Percentiles rank a stretch among this genome's conserved stretches.
Evolutionary conservation across 2,888 invertebrate species (phyloP).

Genomic region (Lepidochrysops patricia): DNA sequence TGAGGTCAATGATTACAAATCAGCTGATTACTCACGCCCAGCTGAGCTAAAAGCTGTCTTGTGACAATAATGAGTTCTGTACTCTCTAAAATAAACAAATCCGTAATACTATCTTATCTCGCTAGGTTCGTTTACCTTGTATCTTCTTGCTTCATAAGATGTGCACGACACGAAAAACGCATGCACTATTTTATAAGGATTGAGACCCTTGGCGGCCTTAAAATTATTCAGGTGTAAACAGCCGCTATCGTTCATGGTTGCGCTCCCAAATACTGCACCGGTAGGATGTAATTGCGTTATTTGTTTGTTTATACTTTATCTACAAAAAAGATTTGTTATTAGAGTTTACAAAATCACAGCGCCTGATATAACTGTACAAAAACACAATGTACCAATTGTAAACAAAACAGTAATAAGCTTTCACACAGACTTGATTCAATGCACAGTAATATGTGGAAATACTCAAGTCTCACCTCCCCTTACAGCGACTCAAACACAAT

Average conservation of each 20-base stretch:
- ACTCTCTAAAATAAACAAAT: background rate
- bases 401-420: background rate
- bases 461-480: background rate
- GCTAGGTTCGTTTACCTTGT: constrained; percentile 78
- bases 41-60: constrained; percentile 7
- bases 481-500: constrained; percentile 5
- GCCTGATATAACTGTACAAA: background rate
- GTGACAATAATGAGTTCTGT: background rate
- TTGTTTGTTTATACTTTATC: constrained; percentile 4
- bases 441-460: background rate
- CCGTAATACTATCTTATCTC: background rate
- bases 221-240: constrained; percentile 87
- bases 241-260: constrained; percentile 78
- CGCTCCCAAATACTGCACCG: constrained; percentile 20
- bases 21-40: constrained; percentile 52
- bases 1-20: constrained; percentile 58
- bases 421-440: background rate
- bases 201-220: constrained; percentile 83
- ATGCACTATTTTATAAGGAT: constrained; percentile 86
- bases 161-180: constrained; percentile 90
- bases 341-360: background rate
- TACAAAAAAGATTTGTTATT: background rate
- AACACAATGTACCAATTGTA: background rate
- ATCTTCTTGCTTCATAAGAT: constrained; percentile 84
- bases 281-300: constrained; percentile 17